Evolutionary conservation across 2,888 invertebrate genomes (phyloP).

Genomic region (Mamestra brassicae): DNA sequence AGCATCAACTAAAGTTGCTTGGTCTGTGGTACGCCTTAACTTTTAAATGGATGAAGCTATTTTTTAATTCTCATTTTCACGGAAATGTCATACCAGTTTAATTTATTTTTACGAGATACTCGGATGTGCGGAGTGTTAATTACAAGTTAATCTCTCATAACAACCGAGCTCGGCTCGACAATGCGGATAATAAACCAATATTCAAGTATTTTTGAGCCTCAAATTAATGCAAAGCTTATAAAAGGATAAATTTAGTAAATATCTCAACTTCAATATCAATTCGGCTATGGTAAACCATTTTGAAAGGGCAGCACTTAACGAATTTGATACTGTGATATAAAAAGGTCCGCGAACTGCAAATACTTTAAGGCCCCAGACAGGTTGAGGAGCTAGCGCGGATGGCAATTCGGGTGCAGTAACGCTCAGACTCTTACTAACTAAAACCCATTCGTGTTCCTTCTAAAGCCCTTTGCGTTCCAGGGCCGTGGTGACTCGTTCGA

Average conservation of each 20-base stretch:
- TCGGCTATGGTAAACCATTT: constrained; percentile 18
- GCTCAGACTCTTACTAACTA: too few species aligned
- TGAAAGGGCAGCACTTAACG: neutral
- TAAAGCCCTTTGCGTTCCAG: too few species aligned
- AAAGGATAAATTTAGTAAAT: neutral
- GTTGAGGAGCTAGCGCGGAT: neutral
- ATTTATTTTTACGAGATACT: constrained; percentile 19
- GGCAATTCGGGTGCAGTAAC: too few species aligned
- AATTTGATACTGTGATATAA: constrained; percentile 3
- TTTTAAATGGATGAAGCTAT: neutral
- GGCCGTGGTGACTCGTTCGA: too few species aligned
- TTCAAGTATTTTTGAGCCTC: neutral
- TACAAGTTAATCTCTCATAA: neutral
- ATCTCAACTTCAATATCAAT: constrained; percentile 12
- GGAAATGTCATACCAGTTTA: constrained; percentile 5
- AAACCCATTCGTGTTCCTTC: too few species aligned
- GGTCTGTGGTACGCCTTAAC: neutral
- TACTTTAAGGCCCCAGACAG: neutral
- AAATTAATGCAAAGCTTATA: constrained; percentile 5
- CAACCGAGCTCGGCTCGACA: neutral
- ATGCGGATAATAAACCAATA: neutral
- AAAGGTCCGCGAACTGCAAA: constrained; percentile 20
- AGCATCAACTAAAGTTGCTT: neutral
- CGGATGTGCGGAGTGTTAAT: constrained; percentile 12
- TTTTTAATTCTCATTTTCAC: constrained; percentile 9